These are phyloP conservation scores for Cyprinella venusta DNA, from an alignment of 2,797 vertebrate genomes.

Conservation along the genomic window DNA sequence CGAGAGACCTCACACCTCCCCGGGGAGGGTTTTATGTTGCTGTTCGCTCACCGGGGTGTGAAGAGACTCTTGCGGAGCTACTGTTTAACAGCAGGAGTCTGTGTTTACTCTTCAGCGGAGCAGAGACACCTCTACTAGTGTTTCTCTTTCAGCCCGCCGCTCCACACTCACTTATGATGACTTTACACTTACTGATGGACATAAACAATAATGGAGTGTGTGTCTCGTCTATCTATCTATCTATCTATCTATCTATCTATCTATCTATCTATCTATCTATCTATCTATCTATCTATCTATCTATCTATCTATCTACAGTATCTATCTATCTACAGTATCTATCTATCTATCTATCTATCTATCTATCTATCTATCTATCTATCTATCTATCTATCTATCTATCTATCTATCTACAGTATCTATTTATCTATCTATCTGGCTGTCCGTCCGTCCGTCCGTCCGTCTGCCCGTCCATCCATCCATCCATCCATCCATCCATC, in stretches of 20 bases:
- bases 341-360: too few relatives aligned
- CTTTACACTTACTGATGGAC: neutral
- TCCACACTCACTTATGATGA: neutral
- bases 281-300: too few relatives aligned
- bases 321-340: too few relatives aligned
- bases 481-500: too few relatives aligned
- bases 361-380: too few relatives aligned
- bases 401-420: too few relatives aligned
- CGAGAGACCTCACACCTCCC: conserved; percentile 59
- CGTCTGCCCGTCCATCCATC: too few relatives aligned
- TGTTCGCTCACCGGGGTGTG: conserved; percentile 45
- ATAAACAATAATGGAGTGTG: neutral
- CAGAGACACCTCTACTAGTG: neutral
- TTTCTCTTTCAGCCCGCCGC: neutral
- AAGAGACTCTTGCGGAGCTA: conserved; percentile 24
- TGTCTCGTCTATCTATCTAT: neutral
- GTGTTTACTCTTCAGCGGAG: conserved; percentile 24
- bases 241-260: neutral
- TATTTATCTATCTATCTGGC: too few relatives aligned
- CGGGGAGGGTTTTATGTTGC: conserved; percentile 47
- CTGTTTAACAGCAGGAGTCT: conserved; percentile 54
- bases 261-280: too few relatives aligned
- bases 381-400: too few relatives aligned
- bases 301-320: too few relatives aligned
- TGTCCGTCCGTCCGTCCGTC: too few relatives aligned